phyloP scores from a whole-genome alignment of 1,140 invertebrate species.

The Sycophaga agraensis region DNA sequence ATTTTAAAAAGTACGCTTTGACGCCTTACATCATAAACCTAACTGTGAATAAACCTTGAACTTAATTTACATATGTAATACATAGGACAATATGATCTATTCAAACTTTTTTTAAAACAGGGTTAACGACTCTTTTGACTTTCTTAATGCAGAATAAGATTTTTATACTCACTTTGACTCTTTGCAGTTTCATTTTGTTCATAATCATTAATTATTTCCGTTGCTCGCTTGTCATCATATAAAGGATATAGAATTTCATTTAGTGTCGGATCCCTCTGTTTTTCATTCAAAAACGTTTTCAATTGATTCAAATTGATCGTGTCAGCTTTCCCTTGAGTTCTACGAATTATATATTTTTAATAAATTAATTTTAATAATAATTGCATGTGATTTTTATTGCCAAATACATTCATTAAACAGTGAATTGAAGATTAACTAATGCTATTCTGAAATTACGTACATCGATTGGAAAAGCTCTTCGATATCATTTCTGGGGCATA shows the following conservation, averaged over 20 bases:
- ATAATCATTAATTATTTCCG: constrained; percentile 92
- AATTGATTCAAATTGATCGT: constrained; percentile 85
- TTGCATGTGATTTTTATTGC: background rate
- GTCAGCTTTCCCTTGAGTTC: constrained; percentile 87
- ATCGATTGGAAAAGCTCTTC: constrained; percentile 96
- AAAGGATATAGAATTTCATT: constrained; percentile 99
- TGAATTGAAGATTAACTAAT: background rate
- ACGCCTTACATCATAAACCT: no score
- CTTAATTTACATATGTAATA: no score
- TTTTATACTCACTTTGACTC: constrained; percentile 68
- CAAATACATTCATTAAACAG: no score
- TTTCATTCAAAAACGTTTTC: constrained; percentile 95
- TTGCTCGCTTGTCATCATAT: constrained; percentile 91
- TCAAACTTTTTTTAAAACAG: no score
- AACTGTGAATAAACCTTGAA: no score
- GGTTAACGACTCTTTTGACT: no score
- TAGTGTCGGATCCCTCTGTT: constrained; percentile 95
- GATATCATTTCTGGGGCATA: constrained; percentile 98
- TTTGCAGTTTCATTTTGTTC: constrained; percentile 83
- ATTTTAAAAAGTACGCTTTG: no score
- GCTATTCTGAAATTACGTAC: constrained; percentile 66
- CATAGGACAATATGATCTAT: no score
- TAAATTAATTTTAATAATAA: no score
- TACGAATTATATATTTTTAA: constrained; percentile 48
- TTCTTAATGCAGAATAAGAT: background rate